Conservation (phyloP, 2,113 vertebrate species). For the Muscicapa adusta region DNA sequence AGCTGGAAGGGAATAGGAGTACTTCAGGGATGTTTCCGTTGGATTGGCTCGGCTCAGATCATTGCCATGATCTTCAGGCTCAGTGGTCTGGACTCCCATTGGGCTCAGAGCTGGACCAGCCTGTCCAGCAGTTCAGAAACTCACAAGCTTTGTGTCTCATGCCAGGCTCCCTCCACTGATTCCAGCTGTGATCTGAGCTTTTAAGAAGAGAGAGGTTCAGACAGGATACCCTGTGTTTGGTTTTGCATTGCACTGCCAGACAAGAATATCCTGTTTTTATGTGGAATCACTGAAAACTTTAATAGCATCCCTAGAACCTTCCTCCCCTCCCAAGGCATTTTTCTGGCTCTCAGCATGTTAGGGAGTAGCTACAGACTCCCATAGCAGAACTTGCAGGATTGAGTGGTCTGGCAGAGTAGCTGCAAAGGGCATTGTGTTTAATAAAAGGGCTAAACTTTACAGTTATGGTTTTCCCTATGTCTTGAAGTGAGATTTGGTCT, state of each 20-base stretch:
- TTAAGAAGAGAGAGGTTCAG: neutral
- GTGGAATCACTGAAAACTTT: neutral
- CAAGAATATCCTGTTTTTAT: neutral
- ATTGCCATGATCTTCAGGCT: neutral
- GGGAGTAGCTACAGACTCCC: neutral
- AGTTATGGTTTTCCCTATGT: neutral
- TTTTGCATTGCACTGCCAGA: neutral
- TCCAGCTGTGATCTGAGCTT: neutral
- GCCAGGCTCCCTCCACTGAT: neutral
- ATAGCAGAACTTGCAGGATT: neutral
- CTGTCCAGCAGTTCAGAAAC: neutral
- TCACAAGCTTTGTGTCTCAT: accelerated
- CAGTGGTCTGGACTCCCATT: neutral
- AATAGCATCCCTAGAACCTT: neutral
- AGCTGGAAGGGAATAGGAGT: neutral
- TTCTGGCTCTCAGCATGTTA: neutral
- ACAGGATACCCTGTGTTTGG: neutral
- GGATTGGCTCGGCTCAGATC: neutral
- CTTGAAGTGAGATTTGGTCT: constrained; percentile 31
- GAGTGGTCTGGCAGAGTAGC: constrained; percentile 2
- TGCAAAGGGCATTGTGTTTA: constrained; percentile 22
- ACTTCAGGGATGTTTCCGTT: neutral
- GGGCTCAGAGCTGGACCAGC: neutral
- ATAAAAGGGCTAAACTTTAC: neutral
- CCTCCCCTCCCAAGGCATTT: neutral